These are phyloP conservation scores for Philaenus spumarius DNA, from an alignment of 1,140 invertebrate species.

Conservation along the genomic window DNA sequence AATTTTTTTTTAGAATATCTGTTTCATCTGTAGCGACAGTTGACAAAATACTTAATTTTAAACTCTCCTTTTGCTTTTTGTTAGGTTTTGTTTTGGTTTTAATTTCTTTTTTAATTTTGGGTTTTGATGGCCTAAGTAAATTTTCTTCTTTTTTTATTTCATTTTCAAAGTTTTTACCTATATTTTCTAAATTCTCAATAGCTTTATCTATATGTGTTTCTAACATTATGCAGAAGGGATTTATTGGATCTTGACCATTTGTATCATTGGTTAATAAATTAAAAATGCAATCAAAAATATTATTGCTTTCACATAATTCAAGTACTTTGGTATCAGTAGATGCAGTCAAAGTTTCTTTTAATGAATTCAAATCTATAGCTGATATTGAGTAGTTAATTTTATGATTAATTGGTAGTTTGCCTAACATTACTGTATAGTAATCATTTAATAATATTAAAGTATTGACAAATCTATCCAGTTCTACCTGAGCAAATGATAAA, in stretches of 20 bases:
- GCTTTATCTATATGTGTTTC: not conserved
- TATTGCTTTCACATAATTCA: not conserved
- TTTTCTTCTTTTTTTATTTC: not conserved
- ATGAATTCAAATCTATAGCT: not conserved
- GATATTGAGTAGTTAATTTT: not conserved
- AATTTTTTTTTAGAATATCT: not conserved
- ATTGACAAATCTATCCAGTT: conserved; percentile 47
- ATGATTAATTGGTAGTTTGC: not conserved
- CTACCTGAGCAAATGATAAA: conserved; percentile 46
- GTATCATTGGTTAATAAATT: not conserved
- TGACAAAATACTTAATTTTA: not conserved
- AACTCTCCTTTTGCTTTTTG: not conserved
- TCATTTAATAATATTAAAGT: conserved; percentile 47
- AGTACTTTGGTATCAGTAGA: not conserved
- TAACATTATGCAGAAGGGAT: not conserved
- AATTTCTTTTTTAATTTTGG: not conserved
- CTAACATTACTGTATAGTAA: conserved; percentile 47
- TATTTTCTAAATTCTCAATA: not conserved
- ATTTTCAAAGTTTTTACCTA: not conserved
- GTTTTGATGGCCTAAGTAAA: no score
- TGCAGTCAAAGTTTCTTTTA: not conserved
- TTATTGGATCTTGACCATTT: not conserved
- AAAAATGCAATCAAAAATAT: not conserved
- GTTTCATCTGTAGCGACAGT: not conserved
- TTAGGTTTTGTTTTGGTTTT: not conserved